Conservation (phyloP, 2,113 vertebrate species). For the Sapajus apella region DNA sequence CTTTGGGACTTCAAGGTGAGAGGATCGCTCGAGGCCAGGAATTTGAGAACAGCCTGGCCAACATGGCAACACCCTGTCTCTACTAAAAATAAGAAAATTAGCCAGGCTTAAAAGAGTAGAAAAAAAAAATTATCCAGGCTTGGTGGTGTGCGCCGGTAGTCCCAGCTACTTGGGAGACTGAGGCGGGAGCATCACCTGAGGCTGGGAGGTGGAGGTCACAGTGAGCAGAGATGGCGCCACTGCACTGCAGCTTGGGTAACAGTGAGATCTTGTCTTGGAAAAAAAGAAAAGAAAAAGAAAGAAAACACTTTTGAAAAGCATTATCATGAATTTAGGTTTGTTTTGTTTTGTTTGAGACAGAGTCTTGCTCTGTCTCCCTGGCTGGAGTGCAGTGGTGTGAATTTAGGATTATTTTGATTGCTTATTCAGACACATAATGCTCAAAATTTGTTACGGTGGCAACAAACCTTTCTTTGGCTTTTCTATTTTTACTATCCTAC, state of each 20-base stretch:
- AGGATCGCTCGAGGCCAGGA: background rate
- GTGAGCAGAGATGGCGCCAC: background rate
- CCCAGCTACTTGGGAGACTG: background rate
- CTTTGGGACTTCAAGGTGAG: background rate
- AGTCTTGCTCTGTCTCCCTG: too few relatives aligned
- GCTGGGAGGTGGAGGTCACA: background rate
- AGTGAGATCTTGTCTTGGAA: background rate
- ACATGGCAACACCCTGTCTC: background rate
- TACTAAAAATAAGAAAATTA: background rate
- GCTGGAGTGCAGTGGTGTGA: too few relatives aligned
- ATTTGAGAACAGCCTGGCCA: background rate
- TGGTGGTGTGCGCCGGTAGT: background rate
- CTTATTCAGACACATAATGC: constrained; percentile 6
- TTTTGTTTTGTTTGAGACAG: too few relatives aligned
- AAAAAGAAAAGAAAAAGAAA: background rate
- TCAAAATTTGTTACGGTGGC: background rate
- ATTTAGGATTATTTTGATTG: background rate
- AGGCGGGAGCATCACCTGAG: background rate
- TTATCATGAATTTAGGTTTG: background rate
- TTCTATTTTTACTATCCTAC: constrained; percentile 7
- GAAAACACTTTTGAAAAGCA: background rate
- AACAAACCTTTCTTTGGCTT: constrained; percentile 3
- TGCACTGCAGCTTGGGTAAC: background rate
- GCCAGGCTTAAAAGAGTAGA: background rate
- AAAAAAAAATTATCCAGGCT: background rate